These are phyloP conservation scores for Tachystola acroxantha DNA, from an alignment of 2,888 invertebrate genomes.

Conservation along the genomic window DNA sequence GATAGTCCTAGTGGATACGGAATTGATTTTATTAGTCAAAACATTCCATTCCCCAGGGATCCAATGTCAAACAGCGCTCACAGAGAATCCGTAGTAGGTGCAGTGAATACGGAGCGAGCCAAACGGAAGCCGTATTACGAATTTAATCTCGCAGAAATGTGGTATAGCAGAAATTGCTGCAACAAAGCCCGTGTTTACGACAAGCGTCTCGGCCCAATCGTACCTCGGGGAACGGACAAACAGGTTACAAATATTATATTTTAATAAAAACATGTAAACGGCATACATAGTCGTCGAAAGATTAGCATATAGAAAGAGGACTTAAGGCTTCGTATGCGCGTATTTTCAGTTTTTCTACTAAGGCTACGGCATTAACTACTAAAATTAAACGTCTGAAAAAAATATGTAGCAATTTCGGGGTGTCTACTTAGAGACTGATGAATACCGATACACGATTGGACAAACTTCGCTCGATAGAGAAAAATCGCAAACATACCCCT, in stretches of 20 bases:
- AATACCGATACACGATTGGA: too few species aligned
- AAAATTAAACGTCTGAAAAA: too few species aligned
- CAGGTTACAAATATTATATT: constrained; percentile 1
- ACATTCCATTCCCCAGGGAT: constrained; percentile 12
- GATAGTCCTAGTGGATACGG: too few species aligned
- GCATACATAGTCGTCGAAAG: too few species aligned
- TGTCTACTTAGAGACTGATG: too few species aligned
- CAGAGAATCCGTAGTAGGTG: constrained; percentile 46
- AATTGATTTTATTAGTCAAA: not conserved
- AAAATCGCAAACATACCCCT: too few species aligned
- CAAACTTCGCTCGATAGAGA: too few species aligned
- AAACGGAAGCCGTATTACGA: constrained; percentile 66
- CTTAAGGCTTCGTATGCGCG: too few species aligned
- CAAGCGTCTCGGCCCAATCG: constrained; percentile 45
- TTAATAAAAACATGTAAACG: not conserved
- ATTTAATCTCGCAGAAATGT: constrained; percentile 75
- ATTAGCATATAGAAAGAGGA: too few species aligned
- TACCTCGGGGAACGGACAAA: constrained; percentile 25
- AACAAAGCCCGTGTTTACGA: constrained; percentile 63
- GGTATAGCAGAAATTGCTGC: constrained; percentile 68
- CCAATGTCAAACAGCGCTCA: constrained; percentile 25
- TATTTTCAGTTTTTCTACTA: too few species aligned
- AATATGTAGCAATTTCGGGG: too few species aligned
- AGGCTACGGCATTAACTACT: too few species aligned
- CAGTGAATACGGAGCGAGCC: constrained; percentile 53